Base-by-base conservation (phyloP, 2,113 vertebrate species). In the Gorsachius goisagi region DNA sequence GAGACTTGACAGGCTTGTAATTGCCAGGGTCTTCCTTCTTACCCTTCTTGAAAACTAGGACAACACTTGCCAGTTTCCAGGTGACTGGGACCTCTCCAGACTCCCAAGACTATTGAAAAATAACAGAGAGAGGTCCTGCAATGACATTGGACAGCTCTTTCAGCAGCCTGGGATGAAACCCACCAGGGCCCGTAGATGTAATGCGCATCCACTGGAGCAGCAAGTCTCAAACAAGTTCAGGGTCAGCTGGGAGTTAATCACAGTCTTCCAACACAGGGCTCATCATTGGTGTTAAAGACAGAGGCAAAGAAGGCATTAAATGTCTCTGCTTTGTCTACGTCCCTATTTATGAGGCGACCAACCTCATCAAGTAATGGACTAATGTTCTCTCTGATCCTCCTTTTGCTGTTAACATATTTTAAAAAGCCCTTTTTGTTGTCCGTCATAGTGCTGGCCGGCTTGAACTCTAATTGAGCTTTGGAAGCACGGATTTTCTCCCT, bases 81-180 rank as follows among this genome's bases (percentile, higher is more conserved):
- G 30, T 5, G 3, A 41, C 15, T 9, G 26, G 14, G 58, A 56
- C 64, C 44, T 56, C 21, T 83, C 28, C 55, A 76, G 78, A 59
- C 32, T 47, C 59, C 26, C 49, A 9, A 35, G 35, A 44, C 20
- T 30, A 53, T 9, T 44, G 27, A 62, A 84, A 83, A 72, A n/a
- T 32, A 64, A 55, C 6, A 33, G 19, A 45, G 22, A 60, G 47
- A 33, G 23, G 41, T 72, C 85, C 41, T 1, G 0, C 0, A 1
- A 56, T 37, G 4, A 56, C 28, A 63, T 27, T 1, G 2, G 27
- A 11, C 64, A 60, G 26, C 28, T 69, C 33, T 33, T 71, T 39
- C 64, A 15, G 37, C 22, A 44, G 3, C 24, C 30, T 39, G 33
- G 30, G 39, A 68, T 62, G 19, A 62, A 71, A 28, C 39, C 39